phyloP scores from a whole-genome alignment of 1,140 invertebrate species.

The Saccostrea echinata region DNA sequence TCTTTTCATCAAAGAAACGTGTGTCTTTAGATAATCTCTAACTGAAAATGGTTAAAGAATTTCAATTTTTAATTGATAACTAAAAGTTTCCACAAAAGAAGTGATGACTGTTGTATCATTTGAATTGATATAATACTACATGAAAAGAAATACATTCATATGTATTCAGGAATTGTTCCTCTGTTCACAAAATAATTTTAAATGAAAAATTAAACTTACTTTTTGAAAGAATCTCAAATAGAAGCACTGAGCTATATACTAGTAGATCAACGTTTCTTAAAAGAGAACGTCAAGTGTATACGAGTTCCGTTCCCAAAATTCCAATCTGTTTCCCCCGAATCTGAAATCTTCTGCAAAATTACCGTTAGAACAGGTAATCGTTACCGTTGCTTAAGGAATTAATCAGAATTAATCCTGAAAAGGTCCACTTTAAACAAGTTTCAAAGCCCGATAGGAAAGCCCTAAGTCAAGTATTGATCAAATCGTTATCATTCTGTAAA shows the following conservation, averaged over 20 bases:
- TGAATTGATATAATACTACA: background rate
- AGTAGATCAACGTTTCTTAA: background rate
- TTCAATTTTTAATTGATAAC: too few relatives aligned
- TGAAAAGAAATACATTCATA: background rate
- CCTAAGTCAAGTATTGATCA: slow-evolving; percentile 32
- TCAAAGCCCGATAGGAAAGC: slow-evolving; percentile 19
- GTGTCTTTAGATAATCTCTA: too few relatives aligned
- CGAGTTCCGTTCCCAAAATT: background rate
- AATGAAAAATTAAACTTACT: background rate
- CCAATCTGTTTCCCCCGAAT: background rate
- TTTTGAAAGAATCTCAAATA: background rate
- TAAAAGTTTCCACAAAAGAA: too few relatives aligned
- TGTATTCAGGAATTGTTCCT: background rate
- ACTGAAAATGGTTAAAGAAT: too few relatives aligned
- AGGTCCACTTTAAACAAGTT: slow-evolving; percentile 26
- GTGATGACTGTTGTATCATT: too few relatives aligned
- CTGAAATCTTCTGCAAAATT: slow-evolving; percentile 19
- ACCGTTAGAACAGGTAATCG: slow-evolving; percentile 13
- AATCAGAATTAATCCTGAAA: slow-evolving; percentile 31
- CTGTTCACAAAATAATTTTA: background rate
- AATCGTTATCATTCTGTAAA: slow-evolving; percentile 11
- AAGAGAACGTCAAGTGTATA: too few relatives aligned
- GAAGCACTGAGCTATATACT: background rate
- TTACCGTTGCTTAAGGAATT: slow-evolving; percentile 32
- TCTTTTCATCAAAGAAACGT: too few relatives aligned